Evolutionary conservation across 2,888 invertebrate genomes (phyloP), one percentile per base, ranked within the genome.

Genomic region (Serripes groenlandicus): DNA sequence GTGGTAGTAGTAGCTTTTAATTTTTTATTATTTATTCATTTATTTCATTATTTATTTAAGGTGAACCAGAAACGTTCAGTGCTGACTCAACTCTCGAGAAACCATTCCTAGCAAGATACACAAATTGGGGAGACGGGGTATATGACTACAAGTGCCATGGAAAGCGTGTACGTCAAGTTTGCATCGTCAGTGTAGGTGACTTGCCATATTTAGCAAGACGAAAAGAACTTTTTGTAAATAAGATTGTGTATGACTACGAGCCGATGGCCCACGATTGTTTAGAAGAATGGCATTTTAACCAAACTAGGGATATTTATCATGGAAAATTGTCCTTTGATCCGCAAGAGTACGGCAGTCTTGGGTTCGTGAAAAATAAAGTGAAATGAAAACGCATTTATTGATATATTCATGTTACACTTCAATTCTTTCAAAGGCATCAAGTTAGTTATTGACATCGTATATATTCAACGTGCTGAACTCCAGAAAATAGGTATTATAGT

Each of bases 221-320:
- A 32, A 85, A 86, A 7, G 92, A 94, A 58, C 76, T 94, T n/a
- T 93, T 94, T 75, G 92, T 90, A 34, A 94, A 94, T 86, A 94
- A 94, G 81, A 90, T 94, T 64, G 89, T 93, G 49, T 26, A 88
- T 23, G 82, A 93, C 64, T 90, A 83, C 72, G 83, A 93, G 58
- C 91, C 91, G 0, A 35, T 34, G 1, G 35, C 64, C 1, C 34
- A 34, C 9, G 32, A 34, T 32, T 64, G 64, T 64, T 64, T 64
- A 28, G 35, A 64, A 18, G 68, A 68, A 68, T 26, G 37, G 21
- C 32, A 42, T 42, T 68, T 68, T 21, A 68, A 42, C 49, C 37
- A 49, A 3, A 68, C 68, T 4, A 37, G 49, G 5, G 49, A 68
- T 15, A 11, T n/a, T 26, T 68, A 68, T 23, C 34, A 32, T 23